Conservation (phyloP, 2,797 vertebrate genomes). For the Hyperoplus lanceolatus region DNA sequence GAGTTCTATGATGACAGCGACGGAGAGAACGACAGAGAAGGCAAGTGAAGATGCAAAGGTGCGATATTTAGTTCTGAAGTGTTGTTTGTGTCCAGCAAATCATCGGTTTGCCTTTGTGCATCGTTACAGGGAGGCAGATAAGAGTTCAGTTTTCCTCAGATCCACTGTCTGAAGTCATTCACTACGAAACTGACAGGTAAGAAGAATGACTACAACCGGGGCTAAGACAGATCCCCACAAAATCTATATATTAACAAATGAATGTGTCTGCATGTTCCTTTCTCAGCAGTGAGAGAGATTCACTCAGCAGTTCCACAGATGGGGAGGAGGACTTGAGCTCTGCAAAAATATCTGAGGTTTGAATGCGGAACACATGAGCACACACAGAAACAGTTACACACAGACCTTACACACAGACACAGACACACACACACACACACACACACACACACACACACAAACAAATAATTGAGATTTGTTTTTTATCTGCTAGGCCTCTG, state of each 20-base stretch:
- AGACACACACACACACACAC: not conserved
- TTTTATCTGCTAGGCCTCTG: conserved; percentile 15
- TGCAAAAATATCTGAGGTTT: conserved; percentile 63
- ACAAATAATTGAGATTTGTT: not conserved
- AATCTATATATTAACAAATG: not conserved
- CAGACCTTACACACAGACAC: not conserved
- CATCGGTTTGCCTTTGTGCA: not conserved
- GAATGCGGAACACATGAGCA: not conserved
- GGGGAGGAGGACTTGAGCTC: conserved; percentile 68
- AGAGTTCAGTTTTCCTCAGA: conserved; percentile 78
- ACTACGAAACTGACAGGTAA: conserved; percentile 82
- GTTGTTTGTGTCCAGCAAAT: not conserved
- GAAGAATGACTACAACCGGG: not conserved
- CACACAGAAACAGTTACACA: not conserved
- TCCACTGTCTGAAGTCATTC: conserved; percentile 73
- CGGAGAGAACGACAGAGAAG: conserved; percentile 45
- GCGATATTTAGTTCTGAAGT: not conserved
- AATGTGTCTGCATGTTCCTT: conserved; percentile 13
- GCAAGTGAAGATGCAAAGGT: conserved; percentile 45
- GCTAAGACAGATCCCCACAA: not conserved
- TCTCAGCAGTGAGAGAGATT: conserved; percentile 66
- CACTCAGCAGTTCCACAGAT: conserved; percentile 70
- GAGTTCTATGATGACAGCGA: conserved; percentile 72
- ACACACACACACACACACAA: not conserved
- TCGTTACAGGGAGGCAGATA: conserved; percentile 68